Conservation (phyloP, 2,888 invertebrate genomes). For the Pristionchus exspectatus region DNA sequence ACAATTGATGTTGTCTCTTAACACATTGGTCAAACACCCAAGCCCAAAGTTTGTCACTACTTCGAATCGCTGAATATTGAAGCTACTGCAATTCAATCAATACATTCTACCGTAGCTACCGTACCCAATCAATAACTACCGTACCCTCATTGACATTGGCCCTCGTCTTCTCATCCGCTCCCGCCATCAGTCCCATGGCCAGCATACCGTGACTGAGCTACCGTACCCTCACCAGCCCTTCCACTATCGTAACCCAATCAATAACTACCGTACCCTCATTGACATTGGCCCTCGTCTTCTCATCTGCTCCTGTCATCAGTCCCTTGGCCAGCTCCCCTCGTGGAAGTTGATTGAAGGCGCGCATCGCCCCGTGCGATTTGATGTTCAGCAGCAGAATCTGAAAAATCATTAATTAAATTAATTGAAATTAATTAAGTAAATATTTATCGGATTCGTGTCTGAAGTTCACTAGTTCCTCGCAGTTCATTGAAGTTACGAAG, state of each 20-base stretch:
- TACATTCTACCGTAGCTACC: neutral
- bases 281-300: conserved; percentile 61
- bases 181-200: conserved; percentile 61
- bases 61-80: too few relatives aligned
- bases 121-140: neutral
- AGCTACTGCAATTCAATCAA: too few relatives aligned
- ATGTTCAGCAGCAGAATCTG: conserved; percentile 59
- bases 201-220: neutral
- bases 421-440: neutral
- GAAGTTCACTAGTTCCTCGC: too few relatives aligned
- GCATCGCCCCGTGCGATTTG: conserved; percentile 52
- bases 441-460: too few relatives aligned
- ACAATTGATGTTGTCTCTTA: too few relatives aligned
- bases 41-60: too few relatives aligned
- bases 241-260: neutral
- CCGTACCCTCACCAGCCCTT: neutral
- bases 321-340: conserved; percentile 64
- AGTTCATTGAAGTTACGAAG: too few relatives aligned
- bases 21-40: too few relatives aligned
- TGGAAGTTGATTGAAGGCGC: conserved; percentile 61
- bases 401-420: neutral
- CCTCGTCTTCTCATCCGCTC: conserved; percentile 62
- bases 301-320: conserved; percentile 62
- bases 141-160: conserved; percentile 57
- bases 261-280: conserved; percentile 57